Evolutionary conservation across 1,140 invertebrate species (phyloP), one percentile per base, ranked within the genome.

Genomic region (Ephestia elutella): DNA sequence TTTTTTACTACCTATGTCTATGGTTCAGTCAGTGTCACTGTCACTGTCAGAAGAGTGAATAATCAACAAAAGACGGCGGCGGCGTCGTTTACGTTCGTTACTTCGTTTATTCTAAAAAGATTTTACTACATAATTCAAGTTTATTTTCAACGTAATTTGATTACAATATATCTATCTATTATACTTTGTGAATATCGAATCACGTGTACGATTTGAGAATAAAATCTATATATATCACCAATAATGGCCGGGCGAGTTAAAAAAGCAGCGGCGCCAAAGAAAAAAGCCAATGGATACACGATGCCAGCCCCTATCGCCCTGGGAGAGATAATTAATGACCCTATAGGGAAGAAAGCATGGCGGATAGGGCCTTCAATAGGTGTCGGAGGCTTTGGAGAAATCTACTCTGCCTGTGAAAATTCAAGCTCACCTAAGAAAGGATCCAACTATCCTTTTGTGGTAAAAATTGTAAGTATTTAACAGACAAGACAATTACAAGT

Each of bases 331-430:
- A 82, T 98, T 19, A 91, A 89, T 35, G 96, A 98, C 87, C 77
- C 93, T 9, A 81, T 88, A 10, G 75, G 80, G 2, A 95, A 95
- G 69, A 93, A 93, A 62, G 89, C 93, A 78, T 98, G 97, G 97
- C 92, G 92, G 62, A 91, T 98, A 51, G 96, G 96, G 0, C 90
- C 92, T 19, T 95, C 96, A 0, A 95, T 98, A 57, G 97, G 96
- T 0, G 90, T 94, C 60, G 97, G 97, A n/a, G 97, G 96, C 32
- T 98, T 98, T 89, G 97, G 97, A 0, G 95, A 97, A 83, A 96
- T 98, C 73, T 98, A 98, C 81, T 91, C 93, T 19, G 95, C 94
- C 78, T 81, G 86, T 82, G 91, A 92, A 59, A 90, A 90, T 35
- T 78, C 86, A 0, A 89, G 90, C 54, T 86, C 81, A 10, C 86